Evolutionary conservation across 2,113 vertebrate genomes (phyloP).

Genomic region (Chrysochloris asiatica): DNA sequence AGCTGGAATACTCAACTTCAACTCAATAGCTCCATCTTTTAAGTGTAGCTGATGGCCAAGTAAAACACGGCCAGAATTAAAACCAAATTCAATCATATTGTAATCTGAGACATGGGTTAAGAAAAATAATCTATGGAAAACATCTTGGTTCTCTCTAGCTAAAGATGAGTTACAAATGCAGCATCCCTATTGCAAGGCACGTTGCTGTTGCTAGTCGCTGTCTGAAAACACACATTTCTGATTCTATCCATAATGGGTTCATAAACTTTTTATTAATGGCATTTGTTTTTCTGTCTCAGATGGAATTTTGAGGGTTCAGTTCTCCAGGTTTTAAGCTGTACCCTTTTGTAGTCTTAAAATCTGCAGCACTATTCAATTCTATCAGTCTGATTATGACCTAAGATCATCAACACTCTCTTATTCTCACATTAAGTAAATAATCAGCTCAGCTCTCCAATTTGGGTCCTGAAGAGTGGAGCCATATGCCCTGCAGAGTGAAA

Average conservation of each 20-base stretch:
- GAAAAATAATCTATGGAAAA: constrained; percentile 5
- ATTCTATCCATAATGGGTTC: constrained; percentile 18
- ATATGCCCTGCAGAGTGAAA: neutral
- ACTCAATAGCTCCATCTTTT: neutral
- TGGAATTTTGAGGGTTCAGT: constrained; percentile 19
- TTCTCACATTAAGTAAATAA: constrained; percentile 5
- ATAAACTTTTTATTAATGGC: constrained; percentile 35
- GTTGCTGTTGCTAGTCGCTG: neutral
- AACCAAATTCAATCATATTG: neutral
- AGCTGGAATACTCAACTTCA: neutral
- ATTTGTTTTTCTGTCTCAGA: neutral
- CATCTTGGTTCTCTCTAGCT: neutral
- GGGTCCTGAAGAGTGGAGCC: neutral
- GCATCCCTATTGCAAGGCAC: constrained; percentile 11
- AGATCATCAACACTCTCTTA: neutral
- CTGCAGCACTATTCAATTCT: neutral
- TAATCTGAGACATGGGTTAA: neutral
- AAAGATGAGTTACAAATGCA: constrained; percentile 15
- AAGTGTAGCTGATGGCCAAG: neutral
- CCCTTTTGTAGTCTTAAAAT: constrained; percentile 41
- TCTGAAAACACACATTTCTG: constrained; percentile 17
- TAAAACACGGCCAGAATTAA: neutral
- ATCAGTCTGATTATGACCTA: constrained; percentile 6
- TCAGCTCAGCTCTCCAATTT: neutral
- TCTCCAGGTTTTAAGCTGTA: neutral